A percentile compares a stretch with the other conserved stretches of the same genome.
phyloP scores from a whole-genome alignment of 1,140 invertebrate species.

The Papilio aristodemus region DNA sequence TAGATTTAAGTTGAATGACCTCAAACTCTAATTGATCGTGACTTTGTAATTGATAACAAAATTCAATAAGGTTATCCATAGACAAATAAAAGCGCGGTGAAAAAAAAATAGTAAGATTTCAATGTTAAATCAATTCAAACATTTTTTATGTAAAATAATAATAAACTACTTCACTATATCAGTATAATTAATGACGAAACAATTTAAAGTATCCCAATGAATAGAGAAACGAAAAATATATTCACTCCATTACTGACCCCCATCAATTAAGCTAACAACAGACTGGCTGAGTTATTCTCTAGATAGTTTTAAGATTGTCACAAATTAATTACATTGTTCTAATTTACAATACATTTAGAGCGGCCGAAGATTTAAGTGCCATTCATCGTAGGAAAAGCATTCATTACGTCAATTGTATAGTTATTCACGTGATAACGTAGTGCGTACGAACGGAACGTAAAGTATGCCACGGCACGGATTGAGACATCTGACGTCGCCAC shows the following conservation, averaged over 20 bases:
- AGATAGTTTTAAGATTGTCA: constrained; percentile 25
- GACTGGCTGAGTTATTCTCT: constrained; percentile 24
- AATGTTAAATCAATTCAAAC: constrained; percentile 2
- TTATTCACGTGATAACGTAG: constrained; percentile 53
- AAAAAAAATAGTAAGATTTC: neutral
- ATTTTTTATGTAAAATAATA: constrained; percentile 21
- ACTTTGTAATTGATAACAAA: neutral
- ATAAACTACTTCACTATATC: constrained; percentile 14
- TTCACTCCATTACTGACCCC: constrained; percentile 26
- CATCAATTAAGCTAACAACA: constrained; percentile 26
- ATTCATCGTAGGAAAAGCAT: constrained; percentile 39
- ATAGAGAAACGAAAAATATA: constrained; percentile 6
- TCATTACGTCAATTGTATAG: constrained; percentile 56
- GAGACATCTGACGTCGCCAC: constrained; percentile 29
- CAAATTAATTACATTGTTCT: constrained; percentile 32
- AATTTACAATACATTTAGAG: constrained; percentile 23
- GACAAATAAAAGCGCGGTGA: neutral
- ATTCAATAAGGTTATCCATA: neutral
- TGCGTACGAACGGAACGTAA: constrained; percentile 44
- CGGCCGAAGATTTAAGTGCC: constrained; percentile 42
- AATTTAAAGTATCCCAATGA: constrained; percentile 25
- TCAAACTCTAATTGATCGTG: neutral
- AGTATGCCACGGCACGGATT: constrained; percentile 32
- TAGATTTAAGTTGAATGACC: neutral
- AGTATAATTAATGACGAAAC: constrained; percentile 18